Conservation (phyloP, 2,888 invertebrate species). For the Lasioglossum lativentre region DNA sequence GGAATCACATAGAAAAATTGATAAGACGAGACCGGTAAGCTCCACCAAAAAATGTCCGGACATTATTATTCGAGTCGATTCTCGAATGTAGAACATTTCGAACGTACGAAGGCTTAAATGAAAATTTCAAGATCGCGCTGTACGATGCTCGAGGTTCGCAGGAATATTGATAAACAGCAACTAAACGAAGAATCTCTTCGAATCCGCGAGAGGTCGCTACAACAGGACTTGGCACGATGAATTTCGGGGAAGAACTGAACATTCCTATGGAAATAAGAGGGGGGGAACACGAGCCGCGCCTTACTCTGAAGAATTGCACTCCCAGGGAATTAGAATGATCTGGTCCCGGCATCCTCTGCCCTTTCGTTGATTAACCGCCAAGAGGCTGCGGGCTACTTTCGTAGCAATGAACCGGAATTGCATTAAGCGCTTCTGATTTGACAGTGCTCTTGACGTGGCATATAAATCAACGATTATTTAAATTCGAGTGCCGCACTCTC, state of each 20-base stretch:
- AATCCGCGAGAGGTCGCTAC: slow-evolving; percentile 23
- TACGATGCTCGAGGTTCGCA: too few species aligned
- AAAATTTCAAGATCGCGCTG: too few species aligned
- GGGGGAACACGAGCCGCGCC: neutral
- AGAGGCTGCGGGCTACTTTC: neutral
- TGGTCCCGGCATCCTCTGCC: neutral
- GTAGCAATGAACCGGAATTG: neutral
- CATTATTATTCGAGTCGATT: neutral
- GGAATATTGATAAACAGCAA: neutral
- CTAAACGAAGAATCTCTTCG: slow-evolving; percentile 46
- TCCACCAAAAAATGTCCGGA: too few species aligned
- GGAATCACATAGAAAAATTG: too few species aligned
- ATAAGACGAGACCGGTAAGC: too few species aligned
- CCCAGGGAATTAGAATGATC: slow-evolving; percentile 9
- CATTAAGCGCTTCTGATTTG: neutral
- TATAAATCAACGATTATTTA: neutral
- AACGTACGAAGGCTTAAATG: too few species aligned
- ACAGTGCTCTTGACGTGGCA: neutral
- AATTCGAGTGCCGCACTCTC: neutral
- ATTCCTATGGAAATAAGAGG: slow-evolving; percentile 10
- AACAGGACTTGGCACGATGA: slow-evolving; percentile 15
- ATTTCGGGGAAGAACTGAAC: slow-evolving; percentile 51
- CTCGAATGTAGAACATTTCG: neutral
- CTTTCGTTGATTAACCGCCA: neutral
- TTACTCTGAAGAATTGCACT: neutral